Evolutionary conservation across 2,797 vertebrate species (phyloP).

Genomic region (Salmo trutta): DNA sequence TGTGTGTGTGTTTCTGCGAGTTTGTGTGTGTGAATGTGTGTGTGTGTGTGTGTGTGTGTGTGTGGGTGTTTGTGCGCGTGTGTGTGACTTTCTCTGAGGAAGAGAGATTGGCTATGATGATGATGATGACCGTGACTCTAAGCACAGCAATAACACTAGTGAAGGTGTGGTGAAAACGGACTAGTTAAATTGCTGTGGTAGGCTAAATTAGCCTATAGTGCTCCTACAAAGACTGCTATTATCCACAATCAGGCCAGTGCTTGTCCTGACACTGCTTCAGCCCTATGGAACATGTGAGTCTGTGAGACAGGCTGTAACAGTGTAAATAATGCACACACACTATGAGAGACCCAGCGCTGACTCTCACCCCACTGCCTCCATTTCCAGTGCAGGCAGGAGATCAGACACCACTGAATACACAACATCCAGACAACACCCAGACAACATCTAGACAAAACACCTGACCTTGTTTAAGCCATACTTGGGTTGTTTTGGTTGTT

Average conservation of each 20-base stretch:
- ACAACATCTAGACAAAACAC: too few relatives aligned
- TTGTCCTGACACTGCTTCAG: background rate
- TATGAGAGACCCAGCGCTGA: conserved; percentile 31
- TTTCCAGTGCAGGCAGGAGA: background rate
- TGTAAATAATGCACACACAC: conserved; percentile 48
- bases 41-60: background rate
- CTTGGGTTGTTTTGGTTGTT: too few relatives aligned
- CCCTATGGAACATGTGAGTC: conserved; percentile 30
- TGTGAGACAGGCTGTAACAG: conserved; percentile 43
- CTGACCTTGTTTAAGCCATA: too few relatives aligned
- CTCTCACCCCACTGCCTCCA: too few relatives aligned
- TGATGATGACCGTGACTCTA: too few relatives aligned
- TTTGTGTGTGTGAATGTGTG: background rate
- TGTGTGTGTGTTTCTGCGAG: background rate
- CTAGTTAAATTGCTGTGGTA: too few relatives aligned
- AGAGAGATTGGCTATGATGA: background rate
- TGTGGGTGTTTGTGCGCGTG: too few relatives aligned
- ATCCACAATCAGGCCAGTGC: background rate
- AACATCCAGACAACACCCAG: too few relatives aligned
- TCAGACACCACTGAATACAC: too few relatives aligned
- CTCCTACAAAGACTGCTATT: background rate
- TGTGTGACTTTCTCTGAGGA: background rate
- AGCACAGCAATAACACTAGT: background rate
- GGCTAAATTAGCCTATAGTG: background rate
- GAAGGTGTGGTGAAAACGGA: too few relatives aligned